Percentiles rank a stretch among this genome's conserved stretches.
Evolutionary conservation across 2,888 invertebrate genomes (phyloP).

Genomic region (Aphrophora alni): DNA sequence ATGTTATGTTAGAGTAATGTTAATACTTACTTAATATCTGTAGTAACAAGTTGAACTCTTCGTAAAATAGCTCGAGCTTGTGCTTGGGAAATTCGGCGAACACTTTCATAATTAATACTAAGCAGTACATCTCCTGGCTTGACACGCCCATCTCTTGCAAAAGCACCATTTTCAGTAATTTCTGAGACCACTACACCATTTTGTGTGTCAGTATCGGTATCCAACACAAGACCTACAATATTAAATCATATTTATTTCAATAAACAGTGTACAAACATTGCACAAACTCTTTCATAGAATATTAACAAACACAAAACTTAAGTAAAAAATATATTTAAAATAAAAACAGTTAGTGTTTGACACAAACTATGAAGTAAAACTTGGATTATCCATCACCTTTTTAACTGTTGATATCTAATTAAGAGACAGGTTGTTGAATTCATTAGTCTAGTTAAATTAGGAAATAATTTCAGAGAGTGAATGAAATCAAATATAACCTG

Average conservation of each 20-base stretch:
- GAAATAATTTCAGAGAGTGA: too few species aligned
- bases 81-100: slow-evolving; percentile 63
- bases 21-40: slow-evolving; percentile 62
- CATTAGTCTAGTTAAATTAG: too few species aligned
- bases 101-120: slow-evolving; percentile 64
- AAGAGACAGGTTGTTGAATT: too few species aligned
- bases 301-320: neutral
- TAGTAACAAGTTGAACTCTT: slow-evolving; percentile 63
- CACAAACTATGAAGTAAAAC: too few species aligned
- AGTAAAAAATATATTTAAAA: neutral
- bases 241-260: too few species aligned
- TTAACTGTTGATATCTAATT: too few species aligned
- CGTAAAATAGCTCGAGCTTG: slow-evolving; percentile 65
- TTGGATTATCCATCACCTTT: too few species aligned
- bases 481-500: too few species aligned
- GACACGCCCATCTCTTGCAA: slow-evolving; percentile 64
- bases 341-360: too few species aligned
- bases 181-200: slow-evolving; percentile 57
- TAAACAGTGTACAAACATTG: neutral
- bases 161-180: slow-evolving; percentile 61
- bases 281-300: neutral
- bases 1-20: too few species aligned
- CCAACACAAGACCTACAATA: slow-evolving; percentile 39
- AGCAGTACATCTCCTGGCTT: slow-evolving; percentile 64
- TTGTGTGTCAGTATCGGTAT: slow-evolving; percentile 62